phyloP scores from a whole-genome alignment of 2,113 vertebrate species.

The Struthio camelus region DNA sequence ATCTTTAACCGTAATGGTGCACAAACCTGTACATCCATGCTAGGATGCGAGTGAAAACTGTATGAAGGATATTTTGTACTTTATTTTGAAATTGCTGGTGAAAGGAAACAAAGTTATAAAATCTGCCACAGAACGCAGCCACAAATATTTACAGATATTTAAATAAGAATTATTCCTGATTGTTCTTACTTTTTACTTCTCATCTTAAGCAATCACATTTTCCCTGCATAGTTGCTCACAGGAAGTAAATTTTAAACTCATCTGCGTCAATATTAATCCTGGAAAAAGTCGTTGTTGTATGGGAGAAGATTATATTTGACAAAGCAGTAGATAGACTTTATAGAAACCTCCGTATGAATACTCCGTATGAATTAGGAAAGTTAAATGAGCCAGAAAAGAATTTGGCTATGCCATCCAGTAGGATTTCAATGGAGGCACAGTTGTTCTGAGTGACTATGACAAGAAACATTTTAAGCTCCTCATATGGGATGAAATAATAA shows the following conservation, averaged over 20 bases:
- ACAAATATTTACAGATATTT: not conserved
- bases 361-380: not conserved
- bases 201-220: not conserved
- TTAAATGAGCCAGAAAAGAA: constrained; percentile 44
- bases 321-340: not conserved
- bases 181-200: not conserved
- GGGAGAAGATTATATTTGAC: not conserved
- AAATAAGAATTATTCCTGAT: not conserved
- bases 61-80: not conserved
- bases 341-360: not conserved
- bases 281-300: not conserved
- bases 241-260: not conserved
- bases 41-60: not conserved
- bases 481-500: not conserved
- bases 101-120: not conserved
- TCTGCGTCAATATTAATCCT: not conserved
- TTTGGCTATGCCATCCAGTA: not conserved
- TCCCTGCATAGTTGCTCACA: not conserved
- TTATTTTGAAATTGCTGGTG: not conserved
- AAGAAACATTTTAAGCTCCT: constrained; percentile 21
- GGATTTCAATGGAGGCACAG: not conserved
- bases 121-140: not conserved
- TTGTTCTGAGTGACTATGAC: constrained; percentile 49
- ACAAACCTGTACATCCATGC: not conserved
- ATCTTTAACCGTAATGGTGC: not conserved